Base-by-base conservation (phyloP, 2,113 vertebrate species). In the Struthio camelus region DNA sequence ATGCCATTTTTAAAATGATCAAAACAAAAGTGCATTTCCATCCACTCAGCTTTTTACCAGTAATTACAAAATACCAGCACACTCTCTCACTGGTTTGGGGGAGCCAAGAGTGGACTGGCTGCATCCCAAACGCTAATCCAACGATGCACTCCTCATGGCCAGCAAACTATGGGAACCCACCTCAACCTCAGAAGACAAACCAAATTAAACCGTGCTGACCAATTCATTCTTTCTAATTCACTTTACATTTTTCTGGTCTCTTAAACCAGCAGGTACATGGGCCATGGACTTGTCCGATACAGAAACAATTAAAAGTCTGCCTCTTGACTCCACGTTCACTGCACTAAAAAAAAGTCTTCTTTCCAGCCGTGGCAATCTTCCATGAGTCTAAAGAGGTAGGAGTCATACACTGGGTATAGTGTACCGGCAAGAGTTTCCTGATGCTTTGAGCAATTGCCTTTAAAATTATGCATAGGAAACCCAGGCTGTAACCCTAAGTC, bases 391-490 rank as follows among this genome's bases (percentile, higher is more conserved):
- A 58, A 95, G 93, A 95, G 67, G 80, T 28, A 65, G 54, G 88
- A 96, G 79, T 32, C 8, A n/a, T 87, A 92, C 92, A 84, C 87
- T 95, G 42, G 62, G 83, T 81, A 88, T 59, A 73, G 27, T 78
- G 84, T 76, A 81, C 66, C 54, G 10, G 66, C 27, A 82, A 85
- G 76, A 42, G 62, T 94, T 95, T 94, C 92, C 62, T 42, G 87
- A 85, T 87, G 67, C 70, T 86, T 96, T 94, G 86, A 95, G 95
- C 87, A 91, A 95, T 94, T 96, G 93, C 80, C 82, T 94, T 95
- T 62, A 82, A 84, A 56, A 92, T 96, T 82, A 80, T 85, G 67
- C 48, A 67, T 92, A 96, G 92, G 92, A 92, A 96, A 97, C 76
- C 82, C 78, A 79, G 86, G 71, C 82, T 91, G 62, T 42, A 92